Conservation (phyloP, 2,113 vertebrate species). For the Pipra filicauda region DNA sequence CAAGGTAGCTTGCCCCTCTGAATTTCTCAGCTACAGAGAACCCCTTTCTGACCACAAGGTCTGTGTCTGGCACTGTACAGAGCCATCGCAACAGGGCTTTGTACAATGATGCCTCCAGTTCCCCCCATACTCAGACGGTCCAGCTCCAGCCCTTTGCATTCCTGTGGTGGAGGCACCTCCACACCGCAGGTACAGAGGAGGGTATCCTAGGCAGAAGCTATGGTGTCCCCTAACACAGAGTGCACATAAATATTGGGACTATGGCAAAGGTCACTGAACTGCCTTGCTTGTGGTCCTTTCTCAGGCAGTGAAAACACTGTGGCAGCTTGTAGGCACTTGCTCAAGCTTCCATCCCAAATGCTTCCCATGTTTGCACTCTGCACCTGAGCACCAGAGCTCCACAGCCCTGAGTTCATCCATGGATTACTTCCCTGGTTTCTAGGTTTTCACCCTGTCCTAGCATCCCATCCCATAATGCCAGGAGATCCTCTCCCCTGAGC, state of each 20-base stretch:
- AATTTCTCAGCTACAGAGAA: neutral
- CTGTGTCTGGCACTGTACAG: neutral
- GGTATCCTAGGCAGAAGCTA: neutral
- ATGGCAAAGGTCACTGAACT: neutral
- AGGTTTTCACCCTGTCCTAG: neutral
- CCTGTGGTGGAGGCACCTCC: too few relatives aligned
- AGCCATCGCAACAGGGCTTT: neutral
- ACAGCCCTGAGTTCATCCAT: neutral
- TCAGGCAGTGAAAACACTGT: neutral
- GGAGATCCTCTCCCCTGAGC: neutral
- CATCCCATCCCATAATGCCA: neutral
- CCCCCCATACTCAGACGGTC: rapidly evolving
- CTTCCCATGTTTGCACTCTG: neutral
- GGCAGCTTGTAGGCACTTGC: neutral
- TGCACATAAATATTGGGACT: neutral
- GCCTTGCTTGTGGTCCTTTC: neutral
- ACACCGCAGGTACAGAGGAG: neutral
- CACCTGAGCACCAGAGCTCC: neutral
- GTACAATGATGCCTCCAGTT: rapidly evolving
- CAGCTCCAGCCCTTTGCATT: neutral
- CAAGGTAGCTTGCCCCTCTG: neutral
- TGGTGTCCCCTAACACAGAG: rapidly evolving
- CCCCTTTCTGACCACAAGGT: neutral
- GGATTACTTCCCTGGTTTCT: neutral
- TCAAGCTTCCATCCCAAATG: neutral